Evolutionary conservation across 23 tunicate species (phyloP).

Genomic region (Halocynthia aurantium): DNA sequence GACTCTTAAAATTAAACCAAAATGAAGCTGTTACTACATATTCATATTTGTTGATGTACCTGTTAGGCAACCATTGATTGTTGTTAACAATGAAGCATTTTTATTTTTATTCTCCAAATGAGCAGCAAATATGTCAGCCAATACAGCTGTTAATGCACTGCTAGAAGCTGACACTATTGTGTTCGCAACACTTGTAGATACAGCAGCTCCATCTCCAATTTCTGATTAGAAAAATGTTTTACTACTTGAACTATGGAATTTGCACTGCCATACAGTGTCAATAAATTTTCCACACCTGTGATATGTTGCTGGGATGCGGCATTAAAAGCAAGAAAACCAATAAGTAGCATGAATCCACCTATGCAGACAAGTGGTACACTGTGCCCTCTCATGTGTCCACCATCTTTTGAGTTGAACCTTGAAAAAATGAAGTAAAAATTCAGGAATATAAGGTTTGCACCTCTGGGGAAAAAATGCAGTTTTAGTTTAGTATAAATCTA

Average conservation of each 20-base stretch:
- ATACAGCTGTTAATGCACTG: constrained; percentile 46
- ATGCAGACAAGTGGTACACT: constrained; percentile 33
- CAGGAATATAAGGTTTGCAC: not conserved
- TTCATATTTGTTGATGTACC: constrained; percentile 7
- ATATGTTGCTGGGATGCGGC: constrained; percentile 80
- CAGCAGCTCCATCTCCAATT: constrained; percentile 42
- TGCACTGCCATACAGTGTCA: too few species aligned
- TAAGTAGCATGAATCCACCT: constrained; percentile 77
- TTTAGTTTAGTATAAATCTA: too few species aligned
- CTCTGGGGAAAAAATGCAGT: too few species aligned
- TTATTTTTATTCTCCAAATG: constrained; percentile 43
- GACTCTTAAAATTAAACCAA: not conserved
- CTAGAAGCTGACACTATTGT: constrained; percentile 72
- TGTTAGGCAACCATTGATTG: constrained; percentile 83
- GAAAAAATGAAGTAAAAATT: not conserved
- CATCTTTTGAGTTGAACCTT: too few species aligned
- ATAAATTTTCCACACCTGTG: not conserved
- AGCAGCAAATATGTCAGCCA: constrained; percentile 43
- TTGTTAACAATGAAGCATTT: constrained; percentile 69
- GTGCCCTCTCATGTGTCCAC: constrained; percentile 12
- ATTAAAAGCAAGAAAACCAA: constrained; percentile 88
- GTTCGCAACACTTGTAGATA: constrained; percentile 62
- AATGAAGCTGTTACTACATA: not conserved
- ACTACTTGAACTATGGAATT: too few species aligned
- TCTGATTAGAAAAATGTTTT: not conserved